A percentile compares a stretch with the other conserved stretches of the same genome.
Evolutionary conservation across 2,888 invertebrate genomes (phyloP).

Genomic region (Tinea pellionella): DNA sequence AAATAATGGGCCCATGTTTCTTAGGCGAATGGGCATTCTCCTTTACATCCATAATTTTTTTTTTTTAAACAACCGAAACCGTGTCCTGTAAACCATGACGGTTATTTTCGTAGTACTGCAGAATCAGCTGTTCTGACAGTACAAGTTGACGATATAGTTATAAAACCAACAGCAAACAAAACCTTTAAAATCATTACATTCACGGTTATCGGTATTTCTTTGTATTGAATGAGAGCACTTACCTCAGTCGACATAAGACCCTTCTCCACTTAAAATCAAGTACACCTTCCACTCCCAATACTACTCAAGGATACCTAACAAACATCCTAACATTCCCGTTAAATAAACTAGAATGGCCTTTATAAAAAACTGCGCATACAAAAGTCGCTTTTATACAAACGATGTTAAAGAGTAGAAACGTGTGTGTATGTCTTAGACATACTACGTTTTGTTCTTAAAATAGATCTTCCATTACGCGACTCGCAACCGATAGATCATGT

Average conservation of each 20-base stretch:
- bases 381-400: background rate
- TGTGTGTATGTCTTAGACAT: background rate
- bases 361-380: background rate
- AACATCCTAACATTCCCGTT: background rate
- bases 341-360: background rate
- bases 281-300: background rate
- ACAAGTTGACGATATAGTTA: too few relatives aligned
- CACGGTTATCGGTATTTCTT: background rate
- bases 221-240: background rate
- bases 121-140: too few relatives aligned
- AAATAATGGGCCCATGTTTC: too few relatives aligned
- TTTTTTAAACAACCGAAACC: too few relatives aligned
- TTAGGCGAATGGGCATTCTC: too few relatives aligned
- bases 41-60: too few relatives aligned
- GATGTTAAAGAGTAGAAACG: background rate
- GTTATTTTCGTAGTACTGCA: too few relatives aligned
- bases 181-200: background rate
- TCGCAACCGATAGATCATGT: conserved; percentile 9
- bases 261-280: background rate
- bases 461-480: background rate
- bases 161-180: too few relatives aligned
- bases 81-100: too few relatives aligned
- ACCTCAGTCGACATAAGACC: background rate
- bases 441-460: background rate
- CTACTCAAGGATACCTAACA: conserved; percentile 5